Evolutionary conservation across 2,797 vertebrate species (phyloP), one percentile per base, ranked within the genome.

Genomic region (Synanceia verrucosa): DNA sequence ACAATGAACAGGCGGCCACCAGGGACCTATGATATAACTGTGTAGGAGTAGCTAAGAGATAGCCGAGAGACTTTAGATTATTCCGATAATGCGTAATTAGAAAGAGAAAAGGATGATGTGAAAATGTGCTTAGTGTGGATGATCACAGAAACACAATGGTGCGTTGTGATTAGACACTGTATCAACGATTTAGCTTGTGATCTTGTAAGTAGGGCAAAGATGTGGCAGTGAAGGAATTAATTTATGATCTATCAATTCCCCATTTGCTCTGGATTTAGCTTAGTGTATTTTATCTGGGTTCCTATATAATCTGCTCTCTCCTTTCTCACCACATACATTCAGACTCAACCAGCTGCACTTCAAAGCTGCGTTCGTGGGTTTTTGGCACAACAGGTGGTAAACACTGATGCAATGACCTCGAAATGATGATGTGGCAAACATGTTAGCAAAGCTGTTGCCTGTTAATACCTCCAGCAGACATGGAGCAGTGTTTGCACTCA

Each of bases 1-100:
- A 82, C 78, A 87, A 79, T 67, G 41, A 64, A 73, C 70, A 41
- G 65, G 60, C 68, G 79, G 33, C 34, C 86, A 73, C 81, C 51
- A 7, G 68, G 63, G 83, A 82, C 56, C 65, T 53, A 47, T 78
- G 60, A 78, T 61, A 46, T 52, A 48, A 62, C 61, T 10, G 18
- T 58, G 64, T 69, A 34, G 69, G 57, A 70, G 72, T 59, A 61
- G 39, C 62, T 47, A 29, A 67, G 57, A 28, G 36, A 71, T 11
- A 29, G 67, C 52, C 46, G 50, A 41, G 39, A 73, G 44, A 71
- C 69, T 74, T 72, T 24, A 74, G 69, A 82, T 69, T 8, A 63
- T 63, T 79, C 62, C 57, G 44, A 73, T 76, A 36, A 55, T 26
- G 24, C 33, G 24, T 57, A 47, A 66, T 56, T 67, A 70, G 58